Evolutionary conservation across 2,113 vertebrate genomes (phyloP).

Genomic region (Ceyx cyanopectus): DNA sequence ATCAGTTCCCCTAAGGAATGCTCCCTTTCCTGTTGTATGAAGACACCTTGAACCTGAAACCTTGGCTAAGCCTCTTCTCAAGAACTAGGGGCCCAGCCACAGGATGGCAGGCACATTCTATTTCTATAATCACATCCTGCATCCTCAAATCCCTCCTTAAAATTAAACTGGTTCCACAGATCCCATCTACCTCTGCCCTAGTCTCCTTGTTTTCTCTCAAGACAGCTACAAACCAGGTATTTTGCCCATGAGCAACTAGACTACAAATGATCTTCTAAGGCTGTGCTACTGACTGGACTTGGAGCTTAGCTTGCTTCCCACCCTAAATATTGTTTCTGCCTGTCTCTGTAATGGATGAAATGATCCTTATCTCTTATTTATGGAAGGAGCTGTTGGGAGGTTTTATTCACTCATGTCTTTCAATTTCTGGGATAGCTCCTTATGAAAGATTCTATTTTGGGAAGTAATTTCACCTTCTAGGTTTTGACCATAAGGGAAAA

Average conservation of each 20-base stretch:
- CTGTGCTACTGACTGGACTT: not conserved
- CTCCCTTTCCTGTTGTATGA: not conserved
- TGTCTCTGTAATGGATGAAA: conserved; percentile 14
- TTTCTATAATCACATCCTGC: not conserved
- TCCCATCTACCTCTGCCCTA: not conserved
- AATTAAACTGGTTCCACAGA: not conserved
- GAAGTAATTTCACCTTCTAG: conserved; percentile 50
- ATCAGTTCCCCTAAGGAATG: not conserved
- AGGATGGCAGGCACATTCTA: accelerated
- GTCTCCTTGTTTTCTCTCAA: not conserved
- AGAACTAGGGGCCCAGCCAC: not conserved
- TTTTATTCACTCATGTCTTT: conserved; percentile 31
- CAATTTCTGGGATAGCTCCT: not conserved
- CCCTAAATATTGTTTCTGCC: not conserved
- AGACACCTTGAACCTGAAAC: not conserved
- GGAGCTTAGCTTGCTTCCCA: not conserved
- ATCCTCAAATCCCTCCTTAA: not conserved
- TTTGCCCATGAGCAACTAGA: not conserved
- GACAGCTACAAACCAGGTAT: not conserved
- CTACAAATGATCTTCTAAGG: not conserved
- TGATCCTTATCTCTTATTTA: conserved; percentile 41
- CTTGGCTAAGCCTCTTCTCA: not conserved
- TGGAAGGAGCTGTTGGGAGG: conserved; percentile 17
- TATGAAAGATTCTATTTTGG: conserved; percentile 25
- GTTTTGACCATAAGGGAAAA: conserved; percentile 34